A percentile compares a stretch with the other conserved stretches of the same genome.
phyloP scores from a whole-genome alignment of 2,113 vertebrate species.

The Triplophysa dalaica region DNA sequence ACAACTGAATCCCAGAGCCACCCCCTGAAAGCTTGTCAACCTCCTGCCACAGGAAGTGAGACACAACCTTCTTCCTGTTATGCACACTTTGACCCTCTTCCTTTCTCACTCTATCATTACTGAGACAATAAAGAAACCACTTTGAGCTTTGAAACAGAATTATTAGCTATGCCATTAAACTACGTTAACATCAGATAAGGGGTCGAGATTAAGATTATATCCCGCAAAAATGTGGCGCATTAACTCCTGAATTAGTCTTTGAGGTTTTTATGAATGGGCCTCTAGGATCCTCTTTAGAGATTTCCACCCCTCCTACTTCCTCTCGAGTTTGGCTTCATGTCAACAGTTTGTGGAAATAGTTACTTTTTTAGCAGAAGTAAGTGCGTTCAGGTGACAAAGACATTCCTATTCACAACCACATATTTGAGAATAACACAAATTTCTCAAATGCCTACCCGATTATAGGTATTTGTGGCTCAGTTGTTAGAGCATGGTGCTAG shows the following conservation, averaged over 20 bases:
- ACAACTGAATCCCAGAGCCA: constrained; percentile 17
- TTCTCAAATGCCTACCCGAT: neutral
- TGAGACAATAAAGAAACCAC: constrained; percentile 23
- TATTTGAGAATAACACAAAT: neutral
- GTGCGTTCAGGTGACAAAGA: neutral
- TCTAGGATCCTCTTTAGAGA: constrained; percentile 2
- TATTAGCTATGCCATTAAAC: neutral
- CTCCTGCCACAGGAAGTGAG: constrained; percentile 51
- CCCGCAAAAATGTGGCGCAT: neutral
- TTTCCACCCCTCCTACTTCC: constrained; percentile 38
- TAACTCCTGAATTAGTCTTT: constrained; percentile 2
- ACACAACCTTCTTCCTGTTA: constrained; percentile 45
- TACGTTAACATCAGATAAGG: neutral
- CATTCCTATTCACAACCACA: neutral
- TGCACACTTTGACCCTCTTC: neutral
- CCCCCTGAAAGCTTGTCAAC: constrained; percentile 26
- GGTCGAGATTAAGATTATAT: neutral
- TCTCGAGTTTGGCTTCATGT: constrained; percentile 18
- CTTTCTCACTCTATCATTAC: constrained; percentile 19
- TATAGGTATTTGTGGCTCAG: too few relatives aligned
- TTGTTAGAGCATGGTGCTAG: too few relatives aligned
- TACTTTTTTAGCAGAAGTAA: constrained; percentile 37
- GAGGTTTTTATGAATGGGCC: constrained; percentile 44
- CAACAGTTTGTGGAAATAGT: constrained; percentile 35
- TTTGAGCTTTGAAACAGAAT: constrained; percentile 7